Percentiles rank a stretch among this genome's conserved stretches.
Conservation (phyloP, 2,113 vertebrate species). For the Vimba vimba region DNA sequence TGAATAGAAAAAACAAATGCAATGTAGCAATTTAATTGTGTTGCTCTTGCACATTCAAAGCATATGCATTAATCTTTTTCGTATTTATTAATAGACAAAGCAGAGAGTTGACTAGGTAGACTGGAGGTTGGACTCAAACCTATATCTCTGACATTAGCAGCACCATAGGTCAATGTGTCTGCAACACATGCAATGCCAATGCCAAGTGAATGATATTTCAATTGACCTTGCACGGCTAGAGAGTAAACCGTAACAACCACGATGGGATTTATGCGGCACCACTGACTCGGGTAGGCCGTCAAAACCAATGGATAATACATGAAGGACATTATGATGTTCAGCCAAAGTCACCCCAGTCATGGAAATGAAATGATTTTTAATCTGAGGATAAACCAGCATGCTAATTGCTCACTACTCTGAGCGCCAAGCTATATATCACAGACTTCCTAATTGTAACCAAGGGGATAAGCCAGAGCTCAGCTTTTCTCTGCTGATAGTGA, state of each 20-base stretch:
- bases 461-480: constrained; percentile 16
- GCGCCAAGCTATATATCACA: constrained; percentile 38
- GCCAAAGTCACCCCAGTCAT: constrained; percentile 35
- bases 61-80: not conserved
- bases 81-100: not conserved
- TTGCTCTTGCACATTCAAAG: not conserved
- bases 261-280: constrained; percentile 5
- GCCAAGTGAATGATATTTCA: not conserved
- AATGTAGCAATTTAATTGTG: not conserved
- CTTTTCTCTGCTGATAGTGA: constrained; percentile 27
- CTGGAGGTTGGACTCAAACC: not conserved
- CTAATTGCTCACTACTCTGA: constrained; percentile 39
- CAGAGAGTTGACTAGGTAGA: not conserved
- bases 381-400: constrained; percentile 36
- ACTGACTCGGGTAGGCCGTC: not conserved
- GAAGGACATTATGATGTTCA: constrained; percentile 25
- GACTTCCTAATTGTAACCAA: constrained; percentile 41
- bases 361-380: constrained; percentile 37
- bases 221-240: not conserved
- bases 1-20: not conserved
- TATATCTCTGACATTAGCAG: not conserved
- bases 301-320: constrained; percentile 24
- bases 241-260: not conserved
- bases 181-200: not conserved
- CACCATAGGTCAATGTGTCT: not conserved